These are phyloP conservation scores for Acleris holmiana DNA, from an alignment of 2,888 invertebrate species.

Conservation along the genomic window DNA sequence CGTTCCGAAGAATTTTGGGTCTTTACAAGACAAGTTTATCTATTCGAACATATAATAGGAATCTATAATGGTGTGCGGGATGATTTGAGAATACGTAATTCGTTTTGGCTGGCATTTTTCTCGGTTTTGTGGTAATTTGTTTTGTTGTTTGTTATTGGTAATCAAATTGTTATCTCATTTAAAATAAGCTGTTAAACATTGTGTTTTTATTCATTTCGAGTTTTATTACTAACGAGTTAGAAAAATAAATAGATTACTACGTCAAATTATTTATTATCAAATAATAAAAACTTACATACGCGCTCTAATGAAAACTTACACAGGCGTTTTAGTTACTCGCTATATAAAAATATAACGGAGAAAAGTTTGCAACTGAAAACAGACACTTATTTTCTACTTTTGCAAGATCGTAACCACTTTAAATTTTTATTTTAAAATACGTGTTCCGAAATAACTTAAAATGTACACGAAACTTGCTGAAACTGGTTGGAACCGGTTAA, in stretches of 20 bases:
- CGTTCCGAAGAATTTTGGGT: constrained; percentile 26
- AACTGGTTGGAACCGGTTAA: constrained; percentile 20
- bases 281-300: too few species aligned
- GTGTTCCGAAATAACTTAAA: constrained; percentile 21
- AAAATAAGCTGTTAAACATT: too few species aligned
- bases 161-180: too few species aligned
- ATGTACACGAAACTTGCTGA: constrained; percentile 24
- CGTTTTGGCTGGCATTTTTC: background rate
- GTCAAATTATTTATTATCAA: too few species aligned
- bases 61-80: constrained; percentile 12
- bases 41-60: constrained; percentile 14
- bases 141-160: background rate
- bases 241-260: too few species aligned
- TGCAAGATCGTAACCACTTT: background rate
- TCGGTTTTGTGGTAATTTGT: background rate
- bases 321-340: too few species aligned
- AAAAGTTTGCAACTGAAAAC: background rate
- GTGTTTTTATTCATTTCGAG: too few species aligned
- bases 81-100: constrained; percentile 9
- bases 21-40: constrained; percentile 19
- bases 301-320: too few species aligned
- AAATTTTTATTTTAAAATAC: constrained; percentile 4
- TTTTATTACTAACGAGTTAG: too few species aligned
- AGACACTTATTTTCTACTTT: background rate
- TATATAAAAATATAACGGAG: too few species aligned